Conservation (phyloP, 2,797 vertebrate genomes). For the Melanotaenia parkinsoni region DNA sequence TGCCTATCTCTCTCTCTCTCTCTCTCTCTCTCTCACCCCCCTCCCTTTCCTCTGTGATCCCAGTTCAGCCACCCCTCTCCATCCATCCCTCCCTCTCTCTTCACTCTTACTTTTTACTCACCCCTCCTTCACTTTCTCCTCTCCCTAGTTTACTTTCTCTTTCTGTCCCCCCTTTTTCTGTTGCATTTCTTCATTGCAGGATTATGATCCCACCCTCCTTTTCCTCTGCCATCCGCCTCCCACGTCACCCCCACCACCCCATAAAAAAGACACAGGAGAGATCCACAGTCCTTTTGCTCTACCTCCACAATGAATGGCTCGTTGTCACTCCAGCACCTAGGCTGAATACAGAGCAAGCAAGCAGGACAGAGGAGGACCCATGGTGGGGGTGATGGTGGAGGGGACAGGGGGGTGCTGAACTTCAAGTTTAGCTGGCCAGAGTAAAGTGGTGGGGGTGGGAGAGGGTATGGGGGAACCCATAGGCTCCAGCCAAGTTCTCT, state of each 20-base stretch:
- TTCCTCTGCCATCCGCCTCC: slow-evolving; percentile 5
- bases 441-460: slow-evolving; percentile 56
- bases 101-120: slow-evolving; percentile 66
- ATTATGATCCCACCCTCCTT: slow-evolving; percentile 56
- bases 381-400: slow-evolving; percentile 44
- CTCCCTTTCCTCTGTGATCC: slow-evolving; percentile 60
- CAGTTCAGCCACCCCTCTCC: slow-evolving; percentile 55
- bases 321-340: slow-evolving; percentile 86
- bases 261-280: slow-evolving; percentile 75
- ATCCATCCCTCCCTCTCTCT: slow-evolving; percentile 52
- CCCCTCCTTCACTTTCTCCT: slow-evolving; percentile 47
- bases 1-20: slow-evolving; percentile 56
- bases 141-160: slow-evolving; percentile 55
- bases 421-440: slow-evolving; percentile 79
- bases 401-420: slow-evolving; percentile 62
- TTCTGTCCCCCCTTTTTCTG: slow-evolving; percentile 54
- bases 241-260: slow-evolving; percentile 21
- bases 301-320: slow-evolving; percentile 85
- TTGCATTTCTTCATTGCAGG: slow-evolving; percentile 72
- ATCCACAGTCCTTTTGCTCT: slow-evolving; percentile 82
- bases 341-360: slow-evolving; percentile 85
- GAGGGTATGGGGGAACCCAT: slow-evolving; percentile 46
- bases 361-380: slow-evolving; percentile 64
- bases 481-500: slow-evolving; percentile 59
- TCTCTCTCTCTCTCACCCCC: slow-evolving; percentile 12